Conservation (phyloP, 2,888 invertebrate species). For the Drosophila colorata region DNA sequence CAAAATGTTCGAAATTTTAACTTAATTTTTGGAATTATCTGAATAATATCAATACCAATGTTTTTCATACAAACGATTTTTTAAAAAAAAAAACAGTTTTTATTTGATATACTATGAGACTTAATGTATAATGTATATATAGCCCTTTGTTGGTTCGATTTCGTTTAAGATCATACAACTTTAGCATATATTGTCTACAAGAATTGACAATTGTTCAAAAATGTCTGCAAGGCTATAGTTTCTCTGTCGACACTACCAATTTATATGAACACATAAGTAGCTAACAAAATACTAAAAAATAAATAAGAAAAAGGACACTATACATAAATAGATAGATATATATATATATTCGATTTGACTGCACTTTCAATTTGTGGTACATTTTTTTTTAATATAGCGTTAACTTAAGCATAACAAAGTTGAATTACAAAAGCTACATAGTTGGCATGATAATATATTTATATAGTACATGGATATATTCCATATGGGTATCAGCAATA, state of each 20-base stretch:
- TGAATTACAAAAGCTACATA: conserved; percentile 13
- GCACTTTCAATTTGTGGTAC: conserved; percentile 2
- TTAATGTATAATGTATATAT: too few species aligned
- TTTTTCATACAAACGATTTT: too few species aligned
- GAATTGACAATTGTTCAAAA: too few species aligned
- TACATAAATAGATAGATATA: conserved; percentile 8
- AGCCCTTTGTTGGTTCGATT: neutral
- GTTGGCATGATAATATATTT: conserved; percentile 20
- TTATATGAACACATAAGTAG: neutral
- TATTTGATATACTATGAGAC: too few species aligned
- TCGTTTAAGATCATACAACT: too few species aligned
- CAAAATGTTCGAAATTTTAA: too few species aligned
- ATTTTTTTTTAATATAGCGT: conserved; percentile 2
- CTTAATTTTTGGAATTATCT: too few species aligned
- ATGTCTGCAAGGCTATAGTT: conserved; percentile 7
- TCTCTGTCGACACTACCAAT: neutral
- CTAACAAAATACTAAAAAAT: conserved; percentile 8
- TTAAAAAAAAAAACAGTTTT: too few species aligned
- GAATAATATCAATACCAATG: too few species aligned
- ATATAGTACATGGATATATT: conserved; percentile 13
- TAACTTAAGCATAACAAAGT: conserved; percentile 17
- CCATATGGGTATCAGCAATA: conserved; percentile 3
- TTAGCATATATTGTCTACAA: too few species aligned
- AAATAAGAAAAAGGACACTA: conserved; percentile 13
- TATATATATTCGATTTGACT: conserved; percentile 10